phyloP scores from a whole-genome alignment of 1,140 invertebrate genomes.

The Plectrocnemia conspersa region DNA sequence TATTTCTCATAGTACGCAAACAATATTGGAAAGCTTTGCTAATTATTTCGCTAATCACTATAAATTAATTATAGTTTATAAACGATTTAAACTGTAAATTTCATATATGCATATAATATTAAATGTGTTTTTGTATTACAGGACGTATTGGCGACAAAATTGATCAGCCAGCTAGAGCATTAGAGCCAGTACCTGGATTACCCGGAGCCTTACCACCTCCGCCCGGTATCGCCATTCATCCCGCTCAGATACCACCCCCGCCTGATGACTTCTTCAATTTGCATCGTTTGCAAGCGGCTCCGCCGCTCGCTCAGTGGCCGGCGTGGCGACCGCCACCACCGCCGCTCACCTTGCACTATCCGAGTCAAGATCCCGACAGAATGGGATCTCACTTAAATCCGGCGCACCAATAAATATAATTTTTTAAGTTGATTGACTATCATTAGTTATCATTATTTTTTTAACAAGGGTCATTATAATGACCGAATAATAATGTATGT shows the following conservation, averaged over 20 bases:
- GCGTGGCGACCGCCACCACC: slow-evolving; percentile 51
- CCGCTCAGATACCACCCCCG: slow-evolving; percentile 67
- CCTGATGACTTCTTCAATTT: slow-evolving; percentile 82
- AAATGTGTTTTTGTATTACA: slow-evolving; percentile 27
- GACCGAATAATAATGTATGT: no score
- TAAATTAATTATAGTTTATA: no score
- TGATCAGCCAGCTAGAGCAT: slow-evolving; percentile 48
- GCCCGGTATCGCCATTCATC: slow-evolving; percentile 50
- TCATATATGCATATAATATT: slow-evolving; percentile 23
- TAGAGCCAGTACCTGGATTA: slow-evolving; percentile 86
- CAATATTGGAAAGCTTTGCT: no score
- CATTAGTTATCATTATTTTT: no score
- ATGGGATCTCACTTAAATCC: slow-evolving; percentile 61
- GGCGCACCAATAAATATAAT: slow-evolving; percentile 8
- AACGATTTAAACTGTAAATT: no score
- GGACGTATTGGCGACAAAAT: slow-evolving; percentile 47
- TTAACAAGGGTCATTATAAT: no score
- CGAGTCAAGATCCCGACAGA: slow-evolving; percentile 88
- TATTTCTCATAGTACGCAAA: no score
- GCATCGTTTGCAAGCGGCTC: slow-evolving; percentile 53
- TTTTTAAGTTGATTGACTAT: no score
- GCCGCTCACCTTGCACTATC: slow-evolving; percentile 74
- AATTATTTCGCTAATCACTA: no score
- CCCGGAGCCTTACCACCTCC: slow-evolving; percentile 74
- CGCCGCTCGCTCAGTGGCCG: slow-evolving; percentile 47